Percentiles rank a stretch among this genome's conserved stretches.
Evolutionary conservation across 2,113 vertebrate genomes (phyloP).

Genomic region (Pseudorhombus dupliciocellatus): DNA sequence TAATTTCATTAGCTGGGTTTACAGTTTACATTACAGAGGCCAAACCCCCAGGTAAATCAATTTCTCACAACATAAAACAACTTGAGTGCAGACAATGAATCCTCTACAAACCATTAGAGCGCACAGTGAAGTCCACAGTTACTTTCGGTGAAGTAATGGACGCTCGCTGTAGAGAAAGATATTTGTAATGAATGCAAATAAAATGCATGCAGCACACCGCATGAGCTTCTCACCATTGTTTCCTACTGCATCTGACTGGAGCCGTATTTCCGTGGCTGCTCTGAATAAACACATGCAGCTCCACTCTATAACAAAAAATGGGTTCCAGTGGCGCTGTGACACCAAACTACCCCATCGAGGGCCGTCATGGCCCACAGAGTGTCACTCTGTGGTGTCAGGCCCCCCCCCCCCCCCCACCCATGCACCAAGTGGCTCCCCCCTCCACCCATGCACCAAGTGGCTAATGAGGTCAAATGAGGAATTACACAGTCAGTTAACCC

Average conservation of each 20-base stretch:
- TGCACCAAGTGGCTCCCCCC: conserved; percentile 42
- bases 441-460: conserved; percentile 48
- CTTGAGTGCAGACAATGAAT: not conserved
- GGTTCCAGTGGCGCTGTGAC: conserved; percentile 11
- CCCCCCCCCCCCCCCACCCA: conserved; percentile 26
- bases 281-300: not conserved
- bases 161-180: not conserved
- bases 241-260: not conserved
- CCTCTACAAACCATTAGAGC: no score
- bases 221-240: not conserved
- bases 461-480: conserved; percentile 80
- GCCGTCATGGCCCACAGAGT: conserved; percentile 57
- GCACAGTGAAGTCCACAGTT: not conserved
- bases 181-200: not conserved
- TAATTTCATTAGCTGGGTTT: not conserved
- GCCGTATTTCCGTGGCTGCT: not conserved
- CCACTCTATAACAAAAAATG: not conserved
- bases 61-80: not conserved
- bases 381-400: conserved; percentile 56
- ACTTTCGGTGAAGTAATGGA: not conserved
- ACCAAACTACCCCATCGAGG: conserved; percentile 30
- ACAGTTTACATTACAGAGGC: not conserved
- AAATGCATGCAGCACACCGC: not conserved
- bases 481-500: conserved; percentile 73
- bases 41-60: not conserved